Conservation (phyloP, 1,140 invertebrate species). For the Drosophila parvula region DNA sequence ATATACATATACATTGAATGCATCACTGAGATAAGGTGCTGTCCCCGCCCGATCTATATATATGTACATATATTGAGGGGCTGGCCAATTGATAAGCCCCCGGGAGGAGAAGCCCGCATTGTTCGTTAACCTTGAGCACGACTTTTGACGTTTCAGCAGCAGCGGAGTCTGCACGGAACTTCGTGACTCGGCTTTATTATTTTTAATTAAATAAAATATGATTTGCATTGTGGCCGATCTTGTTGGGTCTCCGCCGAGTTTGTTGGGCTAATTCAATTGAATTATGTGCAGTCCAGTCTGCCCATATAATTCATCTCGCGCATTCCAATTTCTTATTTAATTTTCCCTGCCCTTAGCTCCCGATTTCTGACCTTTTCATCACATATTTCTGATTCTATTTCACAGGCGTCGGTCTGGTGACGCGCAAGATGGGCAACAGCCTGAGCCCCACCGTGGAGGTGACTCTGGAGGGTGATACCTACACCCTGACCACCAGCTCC, state of each 20-base stretch:
- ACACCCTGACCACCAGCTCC: conserved; percentile 90
- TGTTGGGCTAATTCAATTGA: conserved; percentile 75
- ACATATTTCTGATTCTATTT: conserved; percentile 39
- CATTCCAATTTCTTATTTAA: conserved; percentile 11
- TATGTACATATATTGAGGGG: conserved; percentile 11
- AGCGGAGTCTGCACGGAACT: conserved; percentile 47
- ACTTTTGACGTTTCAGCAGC: conserved; percentile 57
- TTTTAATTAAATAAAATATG: conserved; percentile 81
- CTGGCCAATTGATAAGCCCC: conserved; percentile 67
- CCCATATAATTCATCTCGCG: conserved; percentile 25
- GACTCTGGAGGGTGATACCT: conserved; percentile 87
- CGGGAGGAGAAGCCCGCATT: conserved; percentile 42
- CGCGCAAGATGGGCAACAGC: conserved; percentile 89
- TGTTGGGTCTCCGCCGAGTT: conserved; percentile 55
- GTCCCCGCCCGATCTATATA: conserved; percentile 46
- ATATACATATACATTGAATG: conserved; percentile 14
- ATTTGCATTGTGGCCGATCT: conserved; percentile 75
- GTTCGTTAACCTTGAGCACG: conserved; percentile 76
- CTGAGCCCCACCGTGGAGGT: conserved; percentile 91
- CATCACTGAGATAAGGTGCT: conserved; percentile 54
- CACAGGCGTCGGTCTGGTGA: conserved; percentile 91
- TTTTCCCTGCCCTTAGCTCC: background rate
- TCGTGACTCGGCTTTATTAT: conserved; percentile 75
- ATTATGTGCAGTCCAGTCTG: conserved; percentile 51
- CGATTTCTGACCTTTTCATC: conserved; percentile 5